Conservation (phyloP, 1,140 invertebrate species). For the Tetramorium alpestre region DNA sequence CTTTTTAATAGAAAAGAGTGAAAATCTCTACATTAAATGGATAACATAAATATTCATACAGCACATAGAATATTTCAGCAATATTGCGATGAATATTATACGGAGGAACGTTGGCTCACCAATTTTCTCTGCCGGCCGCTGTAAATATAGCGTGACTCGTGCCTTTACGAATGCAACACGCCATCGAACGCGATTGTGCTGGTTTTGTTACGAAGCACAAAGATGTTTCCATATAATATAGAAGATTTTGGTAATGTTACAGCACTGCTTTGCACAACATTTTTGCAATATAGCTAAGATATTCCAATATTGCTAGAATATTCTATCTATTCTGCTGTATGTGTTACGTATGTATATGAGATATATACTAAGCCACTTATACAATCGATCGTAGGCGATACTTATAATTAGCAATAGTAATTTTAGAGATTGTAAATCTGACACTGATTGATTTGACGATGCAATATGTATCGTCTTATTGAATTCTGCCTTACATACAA, state of each 20-base stretch:
- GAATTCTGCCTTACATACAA: not conserved
- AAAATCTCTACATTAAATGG: too few relatives aligned
- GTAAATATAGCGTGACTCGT: not conserved
- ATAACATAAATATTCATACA: not conserved
- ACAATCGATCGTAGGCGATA: not conserved
- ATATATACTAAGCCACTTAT: not conserved
- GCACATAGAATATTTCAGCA: not conserved
- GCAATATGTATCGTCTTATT: not conserved
- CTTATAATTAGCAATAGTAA: slow-evolving; percentile 7
- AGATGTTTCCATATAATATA: not conserved
- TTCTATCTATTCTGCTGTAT: not conserved
- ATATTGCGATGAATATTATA: not conserved
- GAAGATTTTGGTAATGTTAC: not conserved
- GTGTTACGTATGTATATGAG: not conserved
- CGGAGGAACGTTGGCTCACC: not conserved
- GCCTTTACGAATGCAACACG: not conserved
- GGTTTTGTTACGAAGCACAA: not conserved
- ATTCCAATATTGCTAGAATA: not conserved
- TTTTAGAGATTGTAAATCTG: not conserved
- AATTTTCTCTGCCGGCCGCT: not conserved
- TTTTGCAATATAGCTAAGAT: not conserved
- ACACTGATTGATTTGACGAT: not conserved
- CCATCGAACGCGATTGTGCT: not conserved
- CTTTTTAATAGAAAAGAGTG: too few relatives aligned
- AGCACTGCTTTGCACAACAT: not conserved